phyloP scores from a whole-genome alignment of 2,113 vertebrate genomes.

The Plectropomus leopardus region DNA sequence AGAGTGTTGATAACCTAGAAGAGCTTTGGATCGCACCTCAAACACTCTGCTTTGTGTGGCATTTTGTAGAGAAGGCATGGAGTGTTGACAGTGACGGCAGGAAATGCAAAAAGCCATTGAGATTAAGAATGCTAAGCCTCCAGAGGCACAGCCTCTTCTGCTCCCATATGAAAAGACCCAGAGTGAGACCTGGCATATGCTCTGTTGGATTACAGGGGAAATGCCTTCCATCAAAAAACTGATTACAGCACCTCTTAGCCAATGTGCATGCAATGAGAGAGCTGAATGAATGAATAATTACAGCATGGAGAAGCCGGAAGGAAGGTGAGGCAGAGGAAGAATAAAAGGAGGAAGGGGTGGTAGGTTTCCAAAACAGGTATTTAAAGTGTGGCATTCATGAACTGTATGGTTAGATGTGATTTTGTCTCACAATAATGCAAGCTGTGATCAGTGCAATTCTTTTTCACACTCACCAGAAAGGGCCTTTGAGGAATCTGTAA shows the following conservation, averaged over 20 bases:
- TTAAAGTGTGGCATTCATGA: conserved; percentile 43
- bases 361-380: conserved; percentile 45
- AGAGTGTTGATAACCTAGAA: background rate
- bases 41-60: conserved; percentile 41
- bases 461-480: conserved; percentile 14
- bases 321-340: conserved; percentile 10
- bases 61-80: conserved; percentile 32
- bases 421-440: conserved; percentile 32
- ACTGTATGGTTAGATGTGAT: conserved; percentile 2
- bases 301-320: conserved; percentile 25
- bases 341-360: conserved; percentile 11
- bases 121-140: conserved; percentile 72
- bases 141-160: conserved; percentile 51
- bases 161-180: conserved; percentile 55
- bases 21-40: background rate
- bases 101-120: conserved; percentile 61
- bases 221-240: conserved; percentile 70
- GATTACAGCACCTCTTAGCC: conserved; percentile 71
- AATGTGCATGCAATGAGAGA: conserved; percentile 63
- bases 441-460: conserved; percentile 11
- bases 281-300: conserved; percentile 73
- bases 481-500: conserved; percentile 33
- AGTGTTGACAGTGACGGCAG: conserved; percentile 39
- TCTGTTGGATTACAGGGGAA: conserved; percentile 72
- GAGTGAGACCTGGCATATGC: conserved; percentile 68